Percentiles rank a stretch among this genome's conserved stretches.
These are phyloP conservation scores for Sciaenops ocellatus DNA, from an alignment of 2,797 vertebrate species.

Conservation along the genomic window DNA sequence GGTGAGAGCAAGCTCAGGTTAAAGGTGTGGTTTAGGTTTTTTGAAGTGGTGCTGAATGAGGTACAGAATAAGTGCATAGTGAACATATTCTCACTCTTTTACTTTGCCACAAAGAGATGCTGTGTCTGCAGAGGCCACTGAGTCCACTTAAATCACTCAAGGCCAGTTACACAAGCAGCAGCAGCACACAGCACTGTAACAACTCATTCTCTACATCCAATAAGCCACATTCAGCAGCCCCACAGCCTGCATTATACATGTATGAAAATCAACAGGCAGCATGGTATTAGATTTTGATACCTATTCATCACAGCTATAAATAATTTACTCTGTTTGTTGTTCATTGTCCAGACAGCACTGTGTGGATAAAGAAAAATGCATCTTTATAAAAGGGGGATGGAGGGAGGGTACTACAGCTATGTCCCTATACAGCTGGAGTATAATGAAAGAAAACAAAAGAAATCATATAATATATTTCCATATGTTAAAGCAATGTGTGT, in stretches of 20 bases:
- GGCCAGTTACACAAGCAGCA: constrained; percentile 47
- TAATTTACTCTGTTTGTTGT: constrained; percentile 25
- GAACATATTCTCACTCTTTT: too few species aligned
- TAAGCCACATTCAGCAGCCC: constrained; percentile 2
- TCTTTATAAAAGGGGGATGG: constrained; percentile 11
- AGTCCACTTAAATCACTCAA: constrained; percentile 50
- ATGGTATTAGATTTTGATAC: constrained; percentile 36
- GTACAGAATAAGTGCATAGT: neutral
- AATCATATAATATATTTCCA: neutral
- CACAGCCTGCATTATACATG: constrained; percentile 34
- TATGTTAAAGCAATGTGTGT: neutral
- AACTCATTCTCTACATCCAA: constrained; percentile 11
- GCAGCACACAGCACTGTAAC: neutral
- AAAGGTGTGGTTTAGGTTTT: neutral
- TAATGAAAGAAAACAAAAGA: neutral
- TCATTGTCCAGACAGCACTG: constrained; percentile 15
- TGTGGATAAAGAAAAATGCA: neutral
- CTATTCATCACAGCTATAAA: constrained; percentile 52
- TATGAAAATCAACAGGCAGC: constrained; percentile 42
- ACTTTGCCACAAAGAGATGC: neutral
- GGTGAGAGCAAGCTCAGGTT: neutral
- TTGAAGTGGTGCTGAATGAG: neutral
- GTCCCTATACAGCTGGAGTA: neutral
- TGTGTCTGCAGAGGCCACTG: constrained; percentile 25
- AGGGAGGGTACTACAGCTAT: neutral